These are phyloP conservation scores for Empidonax traillii DNA, from an alignment of 2,113 vertebrate genomes.

Conservation along the genomic window DNA sequence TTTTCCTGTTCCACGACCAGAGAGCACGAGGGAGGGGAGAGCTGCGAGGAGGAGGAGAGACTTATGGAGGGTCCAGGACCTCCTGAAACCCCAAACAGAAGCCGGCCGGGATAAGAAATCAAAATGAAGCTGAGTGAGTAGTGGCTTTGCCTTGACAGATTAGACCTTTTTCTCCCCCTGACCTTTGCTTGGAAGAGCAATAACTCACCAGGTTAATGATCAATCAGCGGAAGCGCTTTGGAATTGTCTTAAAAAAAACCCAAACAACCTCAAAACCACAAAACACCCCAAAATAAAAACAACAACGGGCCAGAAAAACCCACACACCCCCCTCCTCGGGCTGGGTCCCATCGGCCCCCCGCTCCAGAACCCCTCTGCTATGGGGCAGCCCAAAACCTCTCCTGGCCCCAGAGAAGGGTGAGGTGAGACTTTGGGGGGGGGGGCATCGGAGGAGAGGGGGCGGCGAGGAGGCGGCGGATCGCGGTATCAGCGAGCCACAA, in stretches of 20 bases:
- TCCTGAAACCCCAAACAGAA: neutral
- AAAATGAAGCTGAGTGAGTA: neutral
- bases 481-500: neutral
- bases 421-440: neutral
- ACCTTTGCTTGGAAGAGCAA: conserved; percentile 81
- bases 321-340: neutral
- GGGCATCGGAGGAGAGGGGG: neutral
- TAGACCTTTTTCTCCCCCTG: conserved; percentile 74
- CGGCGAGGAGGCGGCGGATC: neutral
- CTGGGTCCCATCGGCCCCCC: neutral
- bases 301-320: neutral
- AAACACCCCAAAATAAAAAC: conserved; percentile 30
- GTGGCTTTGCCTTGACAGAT: conserved; percentile 75
- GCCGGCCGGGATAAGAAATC: conserved; percentile 43
- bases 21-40: neutral
- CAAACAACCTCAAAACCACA: neutral
- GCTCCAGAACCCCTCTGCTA: neutral
- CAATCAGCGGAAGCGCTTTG: conserved; percentile 73
- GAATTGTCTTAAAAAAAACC: conserved; percentile 64
- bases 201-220: conserved; percentile 86
- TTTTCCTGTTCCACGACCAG: neutral
- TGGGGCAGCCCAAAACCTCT: neutral
- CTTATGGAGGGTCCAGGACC: neutral
- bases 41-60: neutral
- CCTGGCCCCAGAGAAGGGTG: neutral